Percentiles rank a stretch among this genome's conserved stretches.
These are phyloP conservation scores for Anagrus nilaparvatae DNA, from an alignment of 1,140 invertebrate genomes.

Conservation along the genomic window DNA sequence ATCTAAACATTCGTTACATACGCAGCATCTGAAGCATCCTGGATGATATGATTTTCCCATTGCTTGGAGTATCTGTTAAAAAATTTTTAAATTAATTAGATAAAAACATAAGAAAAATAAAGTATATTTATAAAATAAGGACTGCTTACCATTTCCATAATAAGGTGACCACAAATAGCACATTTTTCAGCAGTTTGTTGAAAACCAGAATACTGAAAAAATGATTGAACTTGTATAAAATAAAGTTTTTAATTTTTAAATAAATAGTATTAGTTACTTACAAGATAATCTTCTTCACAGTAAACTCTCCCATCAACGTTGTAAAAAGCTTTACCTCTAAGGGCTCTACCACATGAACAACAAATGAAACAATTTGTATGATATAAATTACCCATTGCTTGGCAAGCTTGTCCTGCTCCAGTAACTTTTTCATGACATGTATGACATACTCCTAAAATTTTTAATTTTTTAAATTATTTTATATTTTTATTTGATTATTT, in stretches of 20 bases:
- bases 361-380: conserved; percentile 98
- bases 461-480: conserved; percentile 12
- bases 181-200: conserved; percentile 98
- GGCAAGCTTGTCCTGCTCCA: conserved; percentile 89
- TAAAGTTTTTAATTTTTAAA: conserved; percentile 5
- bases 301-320: conserved; percentile 96
- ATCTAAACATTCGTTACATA: conserved; percentile 95
- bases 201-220: conserved; percentile 87
- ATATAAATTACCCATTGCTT: conserved; percentile 97
- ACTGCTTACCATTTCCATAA: conserved; percentile 94
- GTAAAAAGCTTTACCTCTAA: conserved; percentile 95
- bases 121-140: neutral
- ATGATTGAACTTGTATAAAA: conserved; percentile 19
- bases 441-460: conserved; percentile 71
- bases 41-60: conserved; percentile 99
- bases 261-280: conserved; percentile 36
- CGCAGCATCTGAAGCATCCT: conserved; percentile 94
- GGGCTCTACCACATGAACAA: conserved; percentile 88
- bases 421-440: conserved; percentile 92
- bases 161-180: conserved; percentile 94
- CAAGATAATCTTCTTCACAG: conserved; percentile 96
- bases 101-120: conserved; percentile 7
- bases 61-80: conserved; percentile 84
- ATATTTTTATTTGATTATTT: neutral
- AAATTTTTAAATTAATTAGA: neutral